A percentile compares a stretch with the other conserved stretches of the same genome.
Conservation (phyloP, 2,797 vertebrate genomes). For the Vipera ursinii region DNA sequence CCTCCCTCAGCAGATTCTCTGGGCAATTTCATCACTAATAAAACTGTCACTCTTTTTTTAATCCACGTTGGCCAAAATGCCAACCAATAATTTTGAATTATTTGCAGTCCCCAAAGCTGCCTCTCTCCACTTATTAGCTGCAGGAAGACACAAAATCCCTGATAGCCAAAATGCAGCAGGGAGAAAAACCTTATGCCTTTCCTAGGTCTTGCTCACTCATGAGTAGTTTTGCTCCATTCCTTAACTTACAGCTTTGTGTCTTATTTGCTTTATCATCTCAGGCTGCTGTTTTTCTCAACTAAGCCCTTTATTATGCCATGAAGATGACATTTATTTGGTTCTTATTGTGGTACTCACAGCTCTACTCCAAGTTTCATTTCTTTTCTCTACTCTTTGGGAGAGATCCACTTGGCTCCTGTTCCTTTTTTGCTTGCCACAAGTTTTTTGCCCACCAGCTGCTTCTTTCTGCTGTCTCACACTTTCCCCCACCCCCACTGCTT, state of each 20-base stretch:
- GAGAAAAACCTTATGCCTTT: not conserved
- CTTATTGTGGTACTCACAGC: not conserved
- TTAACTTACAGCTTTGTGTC: not conserved
- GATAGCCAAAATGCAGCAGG: not conserved
- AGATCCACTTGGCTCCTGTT: not conserved
- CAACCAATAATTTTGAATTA: not conserved
- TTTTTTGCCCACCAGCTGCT: not conserved
- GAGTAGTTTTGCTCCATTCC: not conserved
- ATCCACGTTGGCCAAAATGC: not conserved
- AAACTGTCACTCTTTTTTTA: not conserved
- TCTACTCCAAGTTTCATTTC: not conserved
- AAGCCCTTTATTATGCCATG: not conserved
- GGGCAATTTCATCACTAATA: not conserved
- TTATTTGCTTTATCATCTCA: not conserved
- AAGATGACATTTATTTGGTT: not conserved
- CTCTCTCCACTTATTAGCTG: not conserved
- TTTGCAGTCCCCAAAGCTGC: not conserved
- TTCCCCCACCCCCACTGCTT: not conserved
- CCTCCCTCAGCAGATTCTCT: not conserved
- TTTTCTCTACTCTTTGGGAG: not conserved
- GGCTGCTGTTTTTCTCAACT: not conserved
- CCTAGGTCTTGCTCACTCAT: not conserved
- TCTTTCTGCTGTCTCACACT: not conserved
- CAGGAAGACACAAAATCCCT: not conserved
- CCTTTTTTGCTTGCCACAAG: not conserved